A percentile compares a stretch with the other conserved stretches of the same genome.
Evolutionary conservation across 2,797 vertebrate genomes (phyloP).

Genomic region (Phaenicophaeus curvirostris): DNA sequence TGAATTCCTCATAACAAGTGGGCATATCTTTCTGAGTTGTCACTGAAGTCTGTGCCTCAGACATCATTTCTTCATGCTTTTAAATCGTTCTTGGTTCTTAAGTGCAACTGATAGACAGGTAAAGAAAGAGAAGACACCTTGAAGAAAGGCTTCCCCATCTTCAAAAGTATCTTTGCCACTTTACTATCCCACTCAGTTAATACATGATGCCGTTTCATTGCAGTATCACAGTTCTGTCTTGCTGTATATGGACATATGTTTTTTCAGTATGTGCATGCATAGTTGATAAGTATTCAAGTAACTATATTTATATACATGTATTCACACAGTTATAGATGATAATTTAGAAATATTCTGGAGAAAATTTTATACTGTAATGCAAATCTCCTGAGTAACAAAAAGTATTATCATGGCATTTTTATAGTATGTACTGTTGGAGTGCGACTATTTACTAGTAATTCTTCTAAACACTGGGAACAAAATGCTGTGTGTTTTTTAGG

Average conservation of each 20-base stretch:
- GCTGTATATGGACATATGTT: fast-evolving
- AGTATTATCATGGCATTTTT: not conserved
- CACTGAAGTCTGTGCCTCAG: not conserved
- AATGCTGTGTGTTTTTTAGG: not conserved
- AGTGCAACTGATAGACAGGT: not conserved
- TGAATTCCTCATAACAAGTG: not conserved
- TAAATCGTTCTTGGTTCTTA: not conserved
- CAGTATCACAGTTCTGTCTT: not conserved
- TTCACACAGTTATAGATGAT: not conserved
- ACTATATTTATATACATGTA: not conserved
- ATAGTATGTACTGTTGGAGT: not conserved
- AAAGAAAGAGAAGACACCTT: not conserved
- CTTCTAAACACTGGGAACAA: not conserved
- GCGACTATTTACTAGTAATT: slow-evolving; percentile 20
- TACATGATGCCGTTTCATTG: not conserved
- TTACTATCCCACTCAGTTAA: not conserved
- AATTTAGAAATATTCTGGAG: not conserved
- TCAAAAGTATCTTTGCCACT: not conserved
- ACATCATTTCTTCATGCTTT: not conserved
- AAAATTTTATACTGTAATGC: not conserved
- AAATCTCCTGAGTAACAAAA: not conserved
- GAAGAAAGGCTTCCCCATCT: not conserved
- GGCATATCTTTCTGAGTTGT: not conserved
- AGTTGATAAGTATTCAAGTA: not conserved
- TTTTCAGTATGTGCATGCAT: not conserved